These are phyloP conservation scores for Quadriops clusia DNA, from an alignment of 2,888 invertebrate genomes.

Conservation along the genomic window DNA sequence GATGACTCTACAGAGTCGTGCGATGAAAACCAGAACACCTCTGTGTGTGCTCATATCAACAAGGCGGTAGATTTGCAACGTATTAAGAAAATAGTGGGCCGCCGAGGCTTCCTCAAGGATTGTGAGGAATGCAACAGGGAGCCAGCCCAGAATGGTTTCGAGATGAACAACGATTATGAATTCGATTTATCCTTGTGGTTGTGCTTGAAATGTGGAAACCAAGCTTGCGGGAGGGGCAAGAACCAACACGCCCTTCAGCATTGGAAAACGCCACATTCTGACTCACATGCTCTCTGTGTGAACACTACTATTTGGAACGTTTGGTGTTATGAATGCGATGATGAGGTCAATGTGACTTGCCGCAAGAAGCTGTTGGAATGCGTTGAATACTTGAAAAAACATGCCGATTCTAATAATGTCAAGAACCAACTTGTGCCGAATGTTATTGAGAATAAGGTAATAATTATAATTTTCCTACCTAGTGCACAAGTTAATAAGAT, in stretches of 20 bases:
- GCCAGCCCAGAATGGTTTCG: constrained; percentile 14
- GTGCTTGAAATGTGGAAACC: constrained; percentile 70
- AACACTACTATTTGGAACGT: constrained; percentile 60
- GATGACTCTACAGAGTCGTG: constrained; percentile 60
- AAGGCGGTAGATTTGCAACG: constrained; percentile 53
- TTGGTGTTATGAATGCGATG: constrained; percentile 72
- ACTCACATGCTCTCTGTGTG: constrained; percentile 60
- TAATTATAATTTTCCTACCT: too few species aligned
- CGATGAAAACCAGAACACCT: constrained; percentile 50
- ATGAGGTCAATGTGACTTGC: constrained; percentile 48
- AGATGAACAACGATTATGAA: constrained; percentile 31
- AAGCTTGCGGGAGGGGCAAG: constrained; percentile 57
- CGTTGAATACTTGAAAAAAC: constrained; percentile 60
- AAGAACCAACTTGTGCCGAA: not conserved
- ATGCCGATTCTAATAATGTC: constrained; percentile 21
- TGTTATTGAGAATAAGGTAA: too few species aligned
- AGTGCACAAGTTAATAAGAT: too few species aligned
- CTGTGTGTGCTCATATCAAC: constrained; percentile 55
- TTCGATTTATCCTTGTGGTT: constrained; percentile 54
- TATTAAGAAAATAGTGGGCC: constrained; percentile 43
- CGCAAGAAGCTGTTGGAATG: constrained; percentile 60
- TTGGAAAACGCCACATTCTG: constrained; percentile 61
- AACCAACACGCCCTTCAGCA: constrained; percentile 65
- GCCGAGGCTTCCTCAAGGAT: constrained; percentile 39
- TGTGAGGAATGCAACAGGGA: constrained; percentile 35